Base-by-base conservation (phyloP, 2,888 invertebrate species). In the Nephrotoma appendiculata region DNA sequence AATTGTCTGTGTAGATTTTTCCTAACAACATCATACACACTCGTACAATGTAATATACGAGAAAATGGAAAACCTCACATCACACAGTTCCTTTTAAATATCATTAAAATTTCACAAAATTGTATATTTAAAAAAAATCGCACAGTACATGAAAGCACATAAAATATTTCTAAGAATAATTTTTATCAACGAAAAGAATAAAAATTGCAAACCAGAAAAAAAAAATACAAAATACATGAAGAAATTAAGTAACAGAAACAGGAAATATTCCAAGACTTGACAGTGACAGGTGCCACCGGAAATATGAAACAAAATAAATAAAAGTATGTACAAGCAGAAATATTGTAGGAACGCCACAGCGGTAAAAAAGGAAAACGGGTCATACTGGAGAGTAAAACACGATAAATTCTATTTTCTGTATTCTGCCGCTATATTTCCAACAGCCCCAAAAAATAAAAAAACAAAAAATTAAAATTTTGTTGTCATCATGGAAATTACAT, bases 181-280 rank as follows among this genome's bases (percentile, higher is more conserved):
- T 71, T 71, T 71, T 71, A 71, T 71, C 71, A 71, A 71, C 71
- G 71, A 85, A 85, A 85, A 85, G 85, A 15, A 85, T 43, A 85
- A 85, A 43, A 85, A 43, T 85, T 44, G 44, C 19, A 85, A 85
- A 44, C 19, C 44, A 85, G 15, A 44, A 85, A 15, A 83, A 71
- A 71, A 71, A 71, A 71, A 71, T 31, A 31, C 31, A 31, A 31
- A 31, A 31, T 31, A 71, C 9, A 7, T 31, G 71, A 71, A 71
- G 71, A 71, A 71, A 71, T 71, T 71, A 71, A 71, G 71, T 71
- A 71, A 19, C 44, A 86, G 86, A 48, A 86, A 86, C 44, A 86
- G 86, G 86, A 86, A 86, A 86, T 86, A 86, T 86, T 86, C 19
- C n/a, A 45, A 44, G 86, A 86, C 31, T 86, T 86, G 86, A 86